Base-by-base conservation (phyloP, 2,888 invertebrate genomes). In the Scotopteryx bipunctaria region DNA sequence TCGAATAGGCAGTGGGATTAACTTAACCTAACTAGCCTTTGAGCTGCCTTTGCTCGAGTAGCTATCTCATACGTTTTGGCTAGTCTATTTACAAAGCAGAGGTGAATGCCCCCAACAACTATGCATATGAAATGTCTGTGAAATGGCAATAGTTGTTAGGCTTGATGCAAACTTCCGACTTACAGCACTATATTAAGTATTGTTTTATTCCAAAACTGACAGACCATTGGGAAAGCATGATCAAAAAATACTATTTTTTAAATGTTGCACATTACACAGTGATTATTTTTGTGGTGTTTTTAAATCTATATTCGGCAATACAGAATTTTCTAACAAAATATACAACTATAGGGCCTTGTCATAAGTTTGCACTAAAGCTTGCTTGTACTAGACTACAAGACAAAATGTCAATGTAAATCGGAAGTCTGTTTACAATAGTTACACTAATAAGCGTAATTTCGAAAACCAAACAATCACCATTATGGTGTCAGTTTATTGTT, bases 391-490 rank as follows among this genome's bases (percentile, higher is more conserved):
- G n/a, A n/a, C n/a, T 59, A 52, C 37, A 50, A 63, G 63, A n/a
- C n/a, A n/a, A n/a, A n/a, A n/a, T 9, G 8, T 9, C 11, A 9
- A 27, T 63, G 5, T n/a, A 19, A 29, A 62, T 66, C 61, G 61
- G 58, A 21, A 47, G 58, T 61, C 61, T 62, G 57, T 41, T 61
- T 55, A 46, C 55, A 59, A 59, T 67, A 63, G 73, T 78, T 76
- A 80, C 78, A 83, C 82, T 81, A 83, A 64, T 81, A 85, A 86
- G 83, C 80, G 72, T 83, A 66, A 77, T 76, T 67, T 74, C 67
- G 62, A 73, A 78, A 77, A 73, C 69, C 72, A 78, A 78, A 74
- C 69, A 64, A 70, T 69, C 78, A 76, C 76, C 59, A 55, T 64
- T n/a, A 70, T 73, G 70, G 72, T 59, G 46, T 67, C 60, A 69